Evolutionary conservation across 2,113 vertebrate genomes (phyloP), one percentile per base, ranked within the genome.

Genomic region (Rhinichthys klamathensis): DNA sequence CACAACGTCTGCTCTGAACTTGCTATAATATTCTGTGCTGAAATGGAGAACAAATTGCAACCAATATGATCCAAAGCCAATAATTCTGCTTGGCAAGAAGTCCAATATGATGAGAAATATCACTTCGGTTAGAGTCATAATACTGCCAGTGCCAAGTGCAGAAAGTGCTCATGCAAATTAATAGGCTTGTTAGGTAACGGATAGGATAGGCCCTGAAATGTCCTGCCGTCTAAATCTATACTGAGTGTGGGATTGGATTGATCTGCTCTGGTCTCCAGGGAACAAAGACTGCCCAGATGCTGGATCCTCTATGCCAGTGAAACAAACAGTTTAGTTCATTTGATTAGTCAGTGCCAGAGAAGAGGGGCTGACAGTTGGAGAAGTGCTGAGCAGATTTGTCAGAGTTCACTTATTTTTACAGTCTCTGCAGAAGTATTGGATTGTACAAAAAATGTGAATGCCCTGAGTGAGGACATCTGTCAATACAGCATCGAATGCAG

Each of bases 91-190:
- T 76, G 87, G 38, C 61, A n/a, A 49, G 35, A 35, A 18, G 67
- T 44, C 56, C 35, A 69, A 30, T 63, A 70, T 58, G 46, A 56
- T 49, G 27, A 85, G 83, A 46, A 15, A 41, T 61, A 61, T 35
- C 56, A 51, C 18, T 78, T 69, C 30, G n/a, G 79, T 67, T 23
- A 41, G 81, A 88, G 27, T 67, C 51, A 63, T 76, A 63, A 54
- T 51, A 38, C 38, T 38, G 54, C 65, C n/a, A 35, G 72, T 38
- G 54, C 73, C n/a, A 35, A 77, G 30, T 74, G 41, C 65, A 32
- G 27, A 84, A 32, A 75, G 63, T 21, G 49, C 60, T 85, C 80
- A 80, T 87, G 85, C 87, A 84, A 84, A 89, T 86, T 21, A 54
- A 54, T n/a, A 78, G 77, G 35, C 44, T 49, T 15, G 81, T 69